phyloP scores from a whole-genome alignment of 2,113 vertebrate genomes.

The Trogon melanurus region DNA sequence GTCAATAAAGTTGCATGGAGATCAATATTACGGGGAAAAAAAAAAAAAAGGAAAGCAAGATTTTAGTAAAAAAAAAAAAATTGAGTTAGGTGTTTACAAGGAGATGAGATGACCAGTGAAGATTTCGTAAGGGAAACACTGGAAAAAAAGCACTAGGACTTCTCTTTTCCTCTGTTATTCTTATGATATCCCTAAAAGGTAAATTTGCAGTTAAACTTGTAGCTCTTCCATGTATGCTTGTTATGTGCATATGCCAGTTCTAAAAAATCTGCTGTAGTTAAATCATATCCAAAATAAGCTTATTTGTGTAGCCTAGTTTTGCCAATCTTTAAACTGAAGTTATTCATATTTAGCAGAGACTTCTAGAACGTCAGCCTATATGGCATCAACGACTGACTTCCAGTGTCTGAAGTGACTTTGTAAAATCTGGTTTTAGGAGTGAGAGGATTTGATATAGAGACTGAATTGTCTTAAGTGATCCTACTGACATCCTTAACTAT shows the following conservation, averaged over 20 bases:
- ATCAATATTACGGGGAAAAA: background rate
- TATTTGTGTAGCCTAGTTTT: background rate
- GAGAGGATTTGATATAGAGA: background rate
- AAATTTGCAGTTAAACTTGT: background rate
- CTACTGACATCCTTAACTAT: background rate
- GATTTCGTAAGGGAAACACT: background rate
- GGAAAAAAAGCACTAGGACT: background rate
- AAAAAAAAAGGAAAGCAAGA: background rate
- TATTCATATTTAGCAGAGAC: background rate
- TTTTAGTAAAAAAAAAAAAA: background rate
- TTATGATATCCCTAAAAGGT: background rate
- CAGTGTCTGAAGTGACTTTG: background rate
- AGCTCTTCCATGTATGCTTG: background rate
- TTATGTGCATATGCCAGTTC: background rate
- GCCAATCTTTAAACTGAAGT: background rate
- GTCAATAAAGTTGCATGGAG: background rate
- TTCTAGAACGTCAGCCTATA: background rate
- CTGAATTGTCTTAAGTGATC: background rate
- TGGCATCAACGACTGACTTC: background rate
- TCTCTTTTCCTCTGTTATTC: background rate
- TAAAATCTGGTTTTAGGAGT: background rate
- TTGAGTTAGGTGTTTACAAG: background rate
- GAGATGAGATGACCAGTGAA: background rate
- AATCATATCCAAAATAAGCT: background rate
- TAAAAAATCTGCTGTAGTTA: background rate